phyloP scores from a whole-genome alignment of 1,140 invertebrate genomes.

The Alviniconcha marisindica region DNA sequence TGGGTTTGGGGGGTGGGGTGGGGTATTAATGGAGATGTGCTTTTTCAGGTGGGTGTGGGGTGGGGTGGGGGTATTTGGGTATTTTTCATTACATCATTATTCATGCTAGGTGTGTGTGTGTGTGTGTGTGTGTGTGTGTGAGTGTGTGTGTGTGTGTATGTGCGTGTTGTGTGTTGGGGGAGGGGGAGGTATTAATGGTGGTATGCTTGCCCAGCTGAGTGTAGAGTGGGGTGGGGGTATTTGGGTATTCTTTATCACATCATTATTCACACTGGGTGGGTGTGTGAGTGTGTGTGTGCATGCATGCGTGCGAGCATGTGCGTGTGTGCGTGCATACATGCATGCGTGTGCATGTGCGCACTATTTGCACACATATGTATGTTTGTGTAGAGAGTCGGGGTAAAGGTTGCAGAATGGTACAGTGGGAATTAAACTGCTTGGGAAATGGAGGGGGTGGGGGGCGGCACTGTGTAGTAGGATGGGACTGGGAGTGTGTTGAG shows the following conservation, averaged over 20 bases:
- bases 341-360: neutral
- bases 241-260: neutral
- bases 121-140: slow-evolving; percentile 15
- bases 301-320: neutral
- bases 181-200: neutral
- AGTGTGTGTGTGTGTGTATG: slow-evolving; percentile 5
- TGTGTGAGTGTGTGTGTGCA: neutral
- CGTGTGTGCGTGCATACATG: neutral
- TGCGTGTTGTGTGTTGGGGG: neutral
- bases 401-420: too few species aligned
- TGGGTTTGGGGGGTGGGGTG: neutral
- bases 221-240: neutral
- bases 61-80: neutral
- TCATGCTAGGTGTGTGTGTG: neutral
- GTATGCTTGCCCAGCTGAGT: neutral
- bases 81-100: neutral
- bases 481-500: too few species aligned
- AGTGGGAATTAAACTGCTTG: too few species aligned
- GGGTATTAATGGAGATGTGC: neutral
- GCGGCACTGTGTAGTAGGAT: too few species aligned
- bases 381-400: too few species aligned
- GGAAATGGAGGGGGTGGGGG: too few species aligned
- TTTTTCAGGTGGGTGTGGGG: neutral
- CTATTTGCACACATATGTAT: too few species aligned
- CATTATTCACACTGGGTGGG: neutral